phyloP scores from a whole-genome alignment of 2,797 vertebrate genomes.

The Anableps anableps region DNA sequence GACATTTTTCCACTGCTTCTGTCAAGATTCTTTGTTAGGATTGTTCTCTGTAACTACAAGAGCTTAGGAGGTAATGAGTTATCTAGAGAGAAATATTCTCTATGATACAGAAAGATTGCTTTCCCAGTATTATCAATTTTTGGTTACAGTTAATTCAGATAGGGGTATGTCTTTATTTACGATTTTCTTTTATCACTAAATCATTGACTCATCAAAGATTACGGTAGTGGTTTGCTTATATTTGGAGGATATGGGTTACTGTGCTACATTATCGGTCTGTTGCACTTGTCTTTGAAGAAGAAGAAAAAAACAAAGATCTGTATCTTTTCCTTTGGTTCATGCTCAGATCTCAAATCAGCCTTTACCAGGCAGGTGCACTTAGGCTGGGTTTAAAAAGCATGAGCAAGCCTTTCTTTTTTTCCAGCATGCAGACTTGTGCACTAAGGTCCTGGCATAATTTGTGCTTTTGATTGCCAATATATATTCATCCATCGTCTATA shows the following conservation, averaged over 20 bases:
- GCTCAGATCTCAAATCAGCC: conserved; percentile 16
- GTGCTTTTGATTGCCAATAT: neutral
- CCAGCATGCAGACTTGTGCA: neutral
- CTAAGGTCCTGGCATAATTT: neutral
- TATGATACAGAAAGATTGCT: neutral
- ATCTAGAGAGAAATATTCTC: neutral
- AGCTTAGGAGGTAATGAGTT: neutral
- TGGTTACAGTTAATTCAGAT: neutral
- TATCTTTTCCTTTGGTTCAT: conserved; percentile 24
- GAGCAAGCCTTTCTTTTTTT: neutral
- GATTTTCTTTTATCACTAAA: conserved; percentile 6
- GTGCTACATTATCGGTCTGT: conserved; percentile 18
- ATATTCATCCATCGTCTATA: neutral
- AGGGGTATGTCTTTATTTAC: neutral
- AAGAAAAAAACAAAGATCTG: conserved; percentile 16
- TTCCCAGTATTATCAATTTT: neutral
- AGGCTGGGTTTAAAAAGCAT: neutral
- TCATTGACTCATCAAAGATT: neutral
- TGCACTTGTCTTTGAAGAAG: conserved; percentile 23
- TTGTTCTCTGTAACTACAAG: neutral
- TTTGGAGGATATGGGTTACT: conserved; percentile 1
- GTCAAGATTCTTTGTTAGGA: neutral
- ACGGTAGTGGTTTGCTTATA: conserved; percentile 3
- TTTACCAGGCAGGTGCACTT: conserved; percentile 19
- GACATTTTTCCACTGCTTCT: neutral